Conservation (phyloP, 2,888 invertebrate genomes). For the Hermodice carunculata region DNA sequence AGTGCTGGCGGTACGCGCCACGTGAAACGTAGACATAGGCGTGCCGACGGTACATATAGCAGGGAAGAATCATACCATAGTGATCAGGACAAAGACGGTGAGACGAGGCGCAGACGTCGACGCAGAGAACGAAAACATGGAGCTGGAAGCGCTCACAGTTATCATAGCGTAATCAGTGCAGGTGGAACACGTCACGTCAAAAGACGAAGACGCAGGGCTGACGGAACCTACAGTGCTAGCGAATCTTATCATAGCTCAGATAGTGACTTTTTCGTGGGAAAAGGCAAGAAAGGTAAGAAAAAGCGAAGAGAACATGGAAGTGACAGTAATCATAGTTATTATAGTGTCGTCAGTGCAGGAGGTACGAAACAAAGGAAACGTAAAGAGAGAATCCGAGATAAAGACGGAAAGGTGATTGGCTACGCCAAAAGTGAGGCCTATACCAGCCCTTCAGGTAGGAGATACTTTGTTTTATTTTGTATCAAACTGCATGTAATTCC, state of each 20-base stretch:
- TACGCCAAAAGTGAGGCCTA: constrained; percentile 53
- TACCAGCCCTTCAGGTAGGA: constrained; percentile 32
- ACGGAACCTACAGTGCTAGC: constrained; percentile 65
- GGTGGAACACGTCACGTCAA: constrained; percentile 65
- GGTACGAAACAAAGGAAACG: constrained; percentile 56
- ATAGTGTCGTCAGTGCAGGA: constrained; percentile 62
- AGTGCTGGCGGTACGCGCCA: constrained; percentile 66
- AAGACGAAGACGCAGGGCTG: constrained; percentile 51
- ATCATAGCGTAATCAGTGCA: constrained; percentile 61
- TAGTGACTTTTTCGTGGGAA: constrained; percentile 36
- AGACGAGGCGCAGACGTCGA: constrained; percentile 57
- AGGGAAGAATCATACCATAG: constrained; percentile 65
- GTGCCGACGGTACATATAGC: constrained; percentile 63
- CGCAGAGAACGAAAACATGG: constrained; percentile 63
- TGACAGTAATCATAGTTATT: constrained; percentile 62
- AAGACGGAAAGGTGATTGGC: constrained; percentile 63
- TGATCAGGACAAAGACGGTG: constrained; percentile 61
- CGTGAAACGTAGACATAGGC: constrained; percentile 56
- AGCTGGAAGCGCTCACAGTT: constrained; percentile 65
- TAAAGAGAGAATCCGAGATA: constrained; percentile 59
- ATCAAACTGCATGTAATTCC: too few relatives aligned
- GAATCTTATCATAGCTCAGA: constrained; percentile 62
- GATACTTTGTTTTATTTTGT: too few relatives aligned
- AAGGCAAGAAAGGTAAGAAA: constrained; percentile 41
- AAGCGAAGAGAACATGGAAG: constrained; percentile 54